Base-by-base conservation (phyloP, 1,140 invertebrate species). In the Daktulosphaira vitifoliae region DNA sequence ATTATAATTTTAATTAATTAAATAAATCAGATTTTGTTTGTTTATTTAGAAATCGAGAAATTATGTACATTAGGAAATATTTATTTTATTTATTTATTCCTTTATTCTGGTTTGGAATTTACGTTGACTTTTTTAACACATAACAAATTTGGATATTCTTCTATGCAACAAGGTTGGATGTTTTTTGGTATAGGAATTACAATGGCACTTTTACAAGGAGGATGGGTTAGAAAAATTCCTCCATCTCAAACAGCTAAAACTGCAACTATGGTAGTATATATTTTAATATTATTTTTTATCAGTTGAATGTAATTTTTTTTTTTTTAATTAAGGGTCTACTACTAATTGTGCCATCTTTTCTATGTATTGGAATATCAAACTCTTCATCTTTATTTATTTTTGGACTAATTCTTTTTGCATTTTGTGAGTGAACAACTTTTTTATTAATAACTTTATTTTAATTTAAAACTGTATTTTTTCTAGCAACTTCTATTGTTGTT, bases 101-200 rank as follows among this genome's bases (percentile, higher is more conserved):
- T 98, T 22, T 99, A 97, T 74, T 97, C 95, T 64, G 96, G 95
- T 1, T 78, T 99, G 37, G 96, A 99, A 76, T 99, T 98, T 73
- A 98, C 96, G 1, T 78, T 99, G 26, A 96, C 94, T 39, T 99
- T 99, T 77, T 79, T 99, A 26, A 96, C 92, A 49, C 93, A 98
- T 78, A 85, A 93, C 69, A 83, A 87, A 46, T 97, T 98, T 73
- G 78, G 85, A 33, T 98, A 93, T 73, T 87, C 85, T 29, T 90
- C 92, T 26, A 92, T 95, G 85, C 88, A 98, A 74, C 96, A 99
- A 79, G 96, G 95, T 7, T 92, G 88, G 80, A 97, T 99, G 91
- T 98, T 98, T 76, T 82, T 97, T 69, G 87, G 86, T 38, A 91
- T 96, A 69, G 96, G 96, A 29, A 70, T 92, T 18, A 81, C 88